These are phyloP conservation scores for Drosophila mauritiana DNA, from an alignment of 1,140 invertebrate species.

Conservation along the genomic window DNA sequence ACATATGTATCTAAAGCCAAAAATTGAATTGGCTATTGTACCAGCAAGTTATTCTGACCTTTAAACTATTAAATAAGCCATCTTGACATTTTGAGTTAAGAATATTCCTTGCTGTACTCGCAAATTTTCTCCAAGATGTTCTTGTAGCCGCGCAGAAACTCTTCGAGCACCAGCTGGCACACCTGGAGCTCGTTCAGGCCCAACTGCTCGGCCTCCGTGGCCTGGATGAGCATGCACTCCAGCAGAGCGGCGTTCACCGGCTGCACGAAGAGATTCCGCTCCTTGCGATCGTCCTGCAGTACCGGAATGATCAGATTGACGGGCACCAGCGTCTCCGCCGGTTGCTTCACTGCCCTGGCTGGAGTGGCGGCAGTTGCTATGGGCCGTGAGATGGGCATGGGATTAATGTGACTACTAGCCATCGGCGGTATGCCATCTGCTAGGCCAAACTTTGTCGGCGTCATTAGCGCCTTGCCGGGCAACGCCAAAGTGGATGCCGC, in stretches of 20 bases:
- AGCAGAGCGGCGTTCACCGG: constrained; percentile 40
- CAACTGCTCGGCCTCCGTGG: constrained; percentile 42
- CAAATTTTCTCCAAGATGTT: constrained; percentile 5
- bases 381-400: not conserved
- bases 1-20: not conserved
- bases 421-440: not conserved
- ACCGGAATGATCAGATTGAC: not conserved
- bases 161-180: constrained; percentile 34
- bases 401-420: no score
- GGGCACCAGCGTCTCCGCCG: not conserved
- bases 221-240: constrained; percentile 43
- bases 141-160: constrained; percentile 32
- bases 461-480: not conserved
- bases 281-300: not conserved
- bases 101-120: not conserved
- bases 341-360: not conserved
- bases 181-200: constrained; percentile 31
- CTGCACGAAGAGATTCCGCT: constrained; percentile 35
- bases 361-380: not conserved
- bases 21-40: not conserved
- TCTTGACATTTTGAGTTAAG: not conserved
- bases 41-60: no score
- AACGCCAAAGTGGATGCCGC: not conserved
- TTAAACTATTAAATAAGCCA: no score
- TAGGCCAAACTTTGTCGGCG: not conserved